Conservation (phyloP, 2,888 invertebrate genomes). For the Beris chalybata region DNA sequence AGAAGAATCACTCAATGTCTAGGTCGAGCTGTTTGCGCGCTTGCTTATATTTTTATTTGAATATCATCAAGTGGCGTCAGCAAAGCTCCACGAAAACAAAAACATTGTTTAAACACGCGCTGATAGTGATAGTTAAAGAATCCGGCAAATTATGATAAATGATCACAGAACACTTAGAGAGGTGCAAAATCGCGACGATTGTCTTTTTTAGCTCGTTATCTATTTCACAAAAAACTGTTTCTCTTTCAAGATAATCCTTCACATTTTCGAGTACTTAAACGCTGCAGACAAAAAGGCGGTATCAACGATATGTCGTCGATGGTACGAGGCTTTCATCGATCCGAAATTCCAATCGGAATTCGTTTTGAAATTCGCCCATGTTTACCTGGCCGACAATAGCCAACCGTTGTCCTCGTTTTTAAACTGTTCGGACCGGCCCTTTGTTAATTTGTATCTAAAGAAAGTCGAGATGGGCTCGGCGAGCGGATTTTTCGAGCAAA, state of each 20-base stretch:
- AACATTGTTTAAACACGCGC: background rate
- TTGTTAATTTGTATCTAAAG: constrained; percentile 49
- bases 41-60: no score
- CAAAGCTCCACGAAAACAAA: background rate
- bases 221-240: constrained; percentile 25
- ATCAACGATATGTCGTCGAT: constrained; percentile 65
- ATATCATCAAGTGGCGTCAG: background rate
- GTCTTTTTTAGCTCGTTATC: constrained; percentile 7
- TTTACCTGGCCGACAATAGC: constrained; percentile 49
- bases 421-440: constrained; percentile 47
- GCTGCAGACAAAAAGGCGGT: constrained; percentile 68
- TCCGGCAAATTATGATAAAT: background rate
- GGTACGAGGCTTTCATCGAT: constrained; percentile 70
- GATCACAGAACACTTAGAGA: background rate
- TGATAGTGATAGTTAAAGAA: background rate
- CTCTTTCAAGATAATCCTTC: constrained; percentile 63
- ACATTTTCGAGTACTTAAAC: constrained; percentile 65
- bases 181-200: background rate
- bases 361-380: constrained; percentile 49
- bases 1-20: no score
- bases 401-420: constrained; percentile 48
- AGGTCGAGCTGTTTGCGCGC: no score
- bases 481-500: constrained; percentile 61
- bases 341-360: constrained; percentile 54
- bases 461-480: constrained; percentile 51